These are phyloP conservation scores for Sinocyclocheilus grahami DNA, from an alignment of 2,113 vertebrate species.

Conservation along the genomic window DNA sequence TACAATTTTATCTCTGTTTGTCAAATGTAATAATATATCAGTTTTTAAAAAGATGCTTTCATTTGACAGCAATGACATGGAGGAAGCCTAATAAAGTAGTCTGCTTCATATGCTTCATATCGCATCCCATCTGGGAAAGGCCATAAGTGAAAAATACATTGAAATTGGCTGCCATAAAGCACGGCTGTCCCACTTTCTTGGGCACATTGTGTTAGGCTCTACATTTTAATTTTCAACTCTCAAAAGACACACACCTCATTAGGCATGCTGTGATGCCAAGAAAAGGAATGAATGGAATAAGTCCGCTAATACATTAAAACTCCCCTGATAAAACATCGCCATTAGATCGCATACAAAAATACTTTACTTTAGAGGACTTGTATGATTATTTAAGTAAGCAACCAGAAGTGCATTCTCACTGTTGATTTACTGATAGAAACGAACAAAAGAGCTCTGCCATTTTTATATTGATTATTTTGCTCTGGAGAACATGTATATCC, in stretches of 20 bases:
- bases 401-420: not conserved
- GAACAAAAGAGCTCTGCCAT: constrained; percentile 5
- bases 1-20: no score
- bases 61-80: not conserved
- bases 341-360: constrained; percentile 43
- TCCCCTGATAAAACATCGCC: constrained; percentile 50
- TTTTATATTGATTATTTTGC: not conserved
- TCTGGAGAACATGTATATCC: not conserved
- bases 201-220: constrained; percentile 25
- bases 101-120: not conserved
- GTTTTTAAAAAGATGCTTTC: not conserved
- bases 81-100: not conserved
- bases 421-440: not conserved
- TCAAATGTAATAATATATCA: constrained; percentile 1
- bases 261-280: constrained; percentile 49
- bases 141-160: constrained; percentile 19
- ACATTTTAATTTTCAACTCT: constrained; percentile 50
- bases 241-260: constrained; percentile 52
- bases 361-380: constrained; percentile 34
- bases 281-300: constrained; percentile 38
- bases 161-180: constrained; percentile 33
- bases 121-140: constrained; percentile 5
- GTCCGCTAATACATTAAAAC: constrained; percentile 49
- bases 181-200: constrained; percentile 45
- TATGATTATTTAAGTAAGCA: constrained; percentile 35